A percentile compares a stretch with the other conserved stretches of the same genome.
Evolutionary conservation across 2,113 vertebrate species (phyloP).

Genomic region (Marcusenius ussheri): DNA sequence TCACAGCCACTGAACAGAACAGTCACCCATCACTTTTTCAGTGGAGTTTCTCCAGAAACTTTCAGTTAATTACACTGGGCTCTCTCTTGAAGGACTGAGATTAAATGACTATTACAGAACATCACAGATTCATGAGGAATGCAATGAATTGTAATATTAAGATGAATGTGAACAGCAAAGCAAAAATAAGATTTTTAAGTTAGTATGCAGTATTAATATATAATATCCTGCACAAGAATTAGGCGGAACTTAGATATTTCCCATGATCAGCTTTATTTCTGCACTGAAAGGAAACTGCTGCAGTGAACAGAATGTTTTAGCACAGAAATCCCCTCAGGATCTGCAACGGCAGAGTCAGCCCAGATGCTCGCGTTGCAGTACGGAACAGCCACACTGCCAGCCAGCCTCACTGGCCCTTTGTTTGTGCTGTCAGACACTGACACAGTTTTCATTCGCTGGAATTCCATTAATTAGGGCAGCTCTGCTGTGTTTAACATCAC

Average conservation of each 20-base stretch:
- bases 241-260: neutral
- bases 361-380: neutral
- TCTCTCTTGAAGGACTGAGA: neutral
- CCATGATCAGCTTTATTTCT: neutral
- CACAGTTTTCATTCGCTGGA: neutral
- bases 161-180: neutral
- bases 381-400: neutral
- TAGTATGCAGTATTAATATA: neutral
- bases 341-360: neutral
- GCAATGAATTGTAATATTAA: neutral
- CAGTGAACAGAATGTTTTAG: neutral
- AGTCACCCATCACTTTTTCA: neutral
- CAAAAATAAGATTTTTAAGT: neutral
- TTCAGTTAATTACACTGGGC: neutral
- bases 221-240: neutral
- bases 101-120: neutral
- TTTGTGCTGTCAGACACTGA: neutral
- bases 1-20: neutral
- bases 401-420: neutral
- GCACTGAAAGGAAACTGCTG: neutral
- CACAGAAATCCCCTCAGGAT: neutral
- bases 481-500: neutral
- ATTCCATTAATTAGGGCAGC: slow-evolving; percentile 4
- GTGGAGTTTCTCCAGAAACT: neutral
- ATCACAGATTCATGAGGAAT: neutral